Evolutionary conservation across 2,888 invertebrate species (phyloP).

Genomic region (Cephus rjabovi): DNA sequence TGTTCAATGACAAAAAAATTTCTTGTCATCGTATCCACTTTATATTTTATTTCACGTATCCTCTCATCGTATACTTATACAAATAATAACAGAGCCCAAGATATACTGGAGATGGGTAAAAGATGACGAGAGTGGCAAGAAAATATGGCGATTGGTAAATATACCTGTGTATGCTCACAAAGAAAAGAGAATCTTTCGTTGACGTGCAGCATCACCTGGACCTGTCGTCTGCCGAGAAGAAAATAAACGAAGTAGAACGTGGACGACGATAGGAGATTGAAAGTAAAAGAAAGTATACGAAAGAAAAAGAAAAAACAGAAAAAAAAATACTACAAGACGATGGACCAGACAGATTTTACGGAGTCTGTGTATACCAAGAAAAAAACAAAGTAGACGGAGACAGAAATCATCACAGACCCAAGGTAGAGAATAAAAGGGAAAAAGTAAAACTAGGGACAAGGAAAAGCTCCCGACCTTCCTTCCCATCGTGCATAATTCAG

Average conservation of each 20-base stretch:
- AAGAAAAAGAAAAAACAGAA: background rate
- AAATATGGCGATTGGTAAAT: background rate
- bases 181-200: background rate
- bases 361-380: background rate
- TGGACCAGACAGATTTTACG: background rate
- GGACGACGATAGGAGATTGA: background rate
- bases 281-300: background rate
- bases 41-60: background rate
- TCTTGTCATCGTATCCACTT: background rate
- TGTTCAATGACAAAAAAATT: background rate
- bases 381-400: background rate
- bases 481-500: slow-evolving; percentile 46
- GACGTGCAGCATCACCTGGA: background rate
- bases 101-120: background rate
- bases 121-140: background rate
- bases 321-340: background rate
- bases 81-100: background rate
- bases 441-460: background rate
- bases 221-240: background rate
- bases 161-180: background rate
- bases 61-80: background rate
- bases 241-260: background rate
- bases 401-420: no score
- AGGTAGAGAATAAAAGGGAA: background rate
- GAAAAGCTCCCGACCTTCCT: background rate